A percentile compares a stretch with the other conserved stretches of the same genome.
phyloP scores from a whole-genome alignment of 2,113 vertebrate species.

The Notiomystis cincta region DNA sequence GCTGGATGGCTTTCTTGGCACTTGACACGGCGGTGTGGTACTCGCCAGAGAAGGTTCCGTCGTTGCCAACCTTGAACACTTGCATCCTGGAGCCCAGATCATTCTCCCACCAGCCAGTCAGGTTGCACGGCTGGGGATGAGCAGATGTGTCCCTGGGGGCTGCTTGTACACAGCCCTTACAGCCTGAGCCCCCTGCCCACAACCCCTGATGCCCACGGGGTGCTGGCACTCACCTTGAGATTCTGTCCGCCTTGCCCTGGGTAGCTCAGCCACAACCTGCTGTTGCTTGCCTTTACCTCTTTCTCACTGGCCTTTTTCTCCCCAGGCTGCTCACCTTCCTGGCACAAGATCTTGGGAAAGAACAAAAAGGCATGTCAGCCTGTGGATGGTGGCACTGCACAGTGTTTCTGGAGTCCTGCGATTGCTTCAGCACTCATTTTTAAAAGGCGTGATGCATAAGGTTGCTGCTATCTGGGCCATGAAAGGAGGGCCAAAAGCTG shows the following conservation, averaged over 20 bases:
- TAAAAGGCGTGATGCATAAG: not conserved
- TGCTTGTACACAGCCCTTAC: not conserved
- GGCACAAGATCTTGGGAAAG: not conserved
- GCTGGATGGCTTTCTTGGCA: rapidly evolving
- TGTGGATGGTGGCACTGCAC: not conserved
- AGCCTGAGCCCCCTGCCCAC: not conserved
- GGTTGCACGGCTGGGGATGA: rapidly evolving
- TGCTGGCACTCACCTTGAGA: not conserved
- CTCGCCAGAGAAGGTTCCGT: not conserved
- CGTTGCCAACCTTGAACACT: rapidly evolving
- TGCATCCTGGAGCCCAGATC: not conserved
- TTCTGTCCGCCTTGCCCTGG: rapidly evolving
- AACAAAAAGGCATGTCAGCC: not conserved
- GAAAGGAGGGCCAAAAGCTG: not conserved
- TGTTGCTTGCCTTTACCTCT: not conserved
- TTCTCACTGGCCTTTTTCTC: rapidly evolving
- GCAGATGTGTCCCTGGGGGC: rapidly evolving
- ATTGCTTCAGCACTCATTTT: rapidly evolving
- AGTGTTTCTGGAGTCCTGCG: rapidly evolving
- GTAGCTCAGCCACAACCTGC: rapidly evolving
- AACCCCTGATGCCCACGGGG: rapidly evolving
- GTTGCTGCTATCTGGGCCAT: rapidly evolving
- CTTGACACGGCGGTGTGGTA: not conserved
- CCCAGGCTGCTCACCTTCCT: rapidly evolving
- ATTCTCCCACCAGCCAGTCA: not conserved